These are phyloP conservation scores for Meiosimyza decipiens DNA, from an alignment of 2,888 invertebrate species.

Conservation along the genomic window DNA sequence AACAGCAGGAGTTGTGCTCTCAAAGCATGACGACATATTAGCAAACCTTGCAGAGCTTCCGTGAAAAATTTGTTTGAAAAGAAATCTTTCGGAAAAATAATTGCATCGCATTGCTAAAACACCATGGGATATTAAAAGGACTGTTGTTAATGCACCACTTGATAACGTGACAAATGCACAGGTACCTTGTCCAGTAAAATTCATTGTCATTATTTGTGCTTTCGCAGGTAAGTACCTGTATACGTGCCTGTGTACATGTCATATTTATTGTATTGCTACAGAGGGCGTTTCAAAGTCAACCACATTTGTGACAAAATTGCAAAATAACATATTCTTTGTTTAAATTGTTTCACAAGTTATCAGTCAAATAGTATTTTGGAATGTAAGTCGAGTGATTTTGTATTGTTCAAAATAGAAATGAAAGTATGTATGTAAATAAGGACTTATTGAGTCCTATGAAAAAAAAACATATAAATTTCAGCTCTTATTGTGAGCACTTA, in stretches of 20 bases:
- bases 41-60: background rate
- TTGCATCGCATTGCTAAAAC: too few relatives aligned
- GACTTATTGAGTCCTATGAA: too few relatives aligned
- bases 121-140: background rate
- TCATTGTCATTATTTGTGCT: too few relatives aligned
- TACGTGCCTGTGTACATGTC: background rate
- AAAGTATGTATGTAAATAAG: too few relatives aligned
- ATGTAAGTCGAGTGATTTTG: background rate
- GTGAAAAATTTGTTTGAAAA: background rate
- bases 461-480: too few relatives aligned
- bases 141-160: background rate
- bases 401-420: too few relatives aligned
- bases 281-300: background rate
- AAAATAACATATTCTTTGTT: background rate
- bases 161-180: background rate
- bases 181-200: background rate
- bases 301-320: background rate
- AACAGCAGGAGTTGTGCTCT: background rate
- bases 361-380: background rate
- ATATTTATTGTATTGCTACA: background rate
- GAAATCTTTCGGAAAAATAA: background rate
- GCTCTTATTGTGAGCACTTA: too few relatives aligned
- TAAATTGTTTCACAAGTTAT: background rate
- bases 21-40: background rate
- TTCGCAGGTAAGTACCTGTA: background rate